These are phyloP conservation scores for Drosophila melanosoma DNA, from an alignment of 2,888 invertebrate species.

Conservation along the genomic window DNA sequence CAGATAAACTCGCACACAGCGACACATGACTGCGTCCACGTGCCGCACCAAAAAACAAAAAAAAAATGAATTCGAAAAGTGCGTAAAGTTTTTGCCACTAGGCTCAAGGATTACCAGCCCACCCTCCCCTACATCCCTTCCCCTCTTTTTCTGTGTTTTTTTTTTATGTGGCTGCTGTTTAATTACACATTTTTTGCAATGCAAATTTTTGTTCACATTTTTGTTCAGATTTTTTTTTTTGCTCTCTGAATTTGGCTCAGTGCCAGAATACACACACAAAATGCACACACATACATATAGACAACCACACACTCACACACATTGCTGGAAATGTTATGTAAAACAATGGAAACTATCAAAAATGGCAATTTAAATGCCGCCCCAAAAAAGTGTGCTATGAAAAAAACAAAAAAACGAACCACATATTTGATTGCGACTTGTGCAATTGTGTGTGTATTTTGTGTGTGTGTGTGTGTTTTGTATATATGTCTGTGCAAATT, in stretches of 20 bases:
- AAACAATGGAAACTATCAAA: slow-evolving; percentile 50
- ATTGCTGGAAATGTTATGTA: slow-evolving; percentile 54
- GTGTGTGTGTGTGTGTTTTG: slow-evolving; percentile 6
- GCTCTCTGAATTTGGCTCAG: slow-evolving; percentile 35
- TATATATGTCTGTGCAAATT: slow-evolving; percentile 41
- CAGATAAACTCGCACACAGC: slow-evolving; percentile 66
- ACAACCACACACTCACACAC: neutral
- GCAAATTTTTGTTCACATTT: slow-evolving; percentile 46
- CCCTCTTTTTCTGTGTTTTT: neutral
- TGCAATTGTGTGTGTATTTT: slow-evolving; percentile 2
- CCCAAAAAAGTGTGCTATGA: slow-evolving; percentile 63
- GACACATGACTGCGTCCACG: slow-evolving; percentile 69
- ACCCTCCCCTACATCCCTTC: neutral
- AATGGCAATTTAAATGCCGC: slow-evolving; percentile 67
- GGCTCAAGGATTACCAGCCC: slow-evolving; percentile 37
- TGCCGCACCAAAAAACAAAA: slow-evolving; percentile 52
- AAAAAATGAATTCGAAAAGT: slow-evolving; percentile 65
- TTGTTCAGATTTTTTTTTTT: slow-evolving; percentile 10
- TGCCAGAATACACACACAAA: slow-evolving; percentile 41
- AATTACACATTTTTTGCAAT: slow-evolving; percentile 70
- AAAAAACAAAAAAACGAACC: slow-evolving; percentile 23
- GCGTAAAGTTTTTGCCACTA: slow-evolving; percentile 56
- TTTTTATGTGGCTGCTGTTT: slow-evolving; percentile 47
- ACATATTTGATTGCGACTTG: slow-evolving; percentile 39
- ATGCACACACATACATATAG: neutral